phyloP scores from a whole-genome alignment of 1,140 invertebrate genomes.

The Drosophila willistoni region DNA sequence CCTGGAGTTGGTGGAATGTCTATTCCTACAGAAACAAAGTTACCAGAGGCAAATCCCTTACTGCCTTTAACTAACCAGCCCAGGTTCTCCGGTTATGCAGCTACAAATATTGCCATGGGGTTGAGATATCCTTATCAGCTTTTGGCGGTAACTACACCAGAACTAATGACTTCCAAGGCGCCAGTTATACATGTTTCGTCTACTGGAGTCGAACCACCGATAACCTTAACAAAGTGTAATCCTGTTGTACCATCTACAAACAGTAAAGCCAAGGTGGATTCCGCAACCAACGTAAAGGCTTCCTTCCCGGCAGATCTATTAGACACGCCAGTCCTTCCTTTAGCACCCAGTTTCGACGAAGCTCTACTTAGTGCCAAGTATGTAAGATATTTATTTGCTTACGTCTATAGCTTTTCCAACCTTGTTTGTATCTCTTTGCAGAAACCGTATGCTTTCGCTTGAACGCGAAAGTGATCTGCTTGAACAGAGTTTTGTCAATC shows the following conservation, averaged over 20 bases:
- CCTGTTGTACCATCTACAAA: not conserved
- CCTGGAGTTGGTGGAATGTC: not conserved
- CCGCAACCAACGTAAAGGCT: constrained; percentile 37
- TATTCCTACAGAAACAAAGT: not conserved
- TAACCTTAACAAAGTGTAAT: not conserved
- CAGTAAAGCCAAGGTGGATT: constrained; percentile 15
- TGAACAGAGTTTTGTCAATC: constrained; percentile 67
- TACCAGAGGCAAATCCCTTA: not conserved
- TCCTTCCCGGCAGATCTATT: not conserved
- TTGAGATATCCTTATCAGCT: constrained; percentile 7
- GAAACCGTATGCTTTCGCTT: constrained; percentile 70
- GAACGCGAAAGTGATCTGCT: constrained; percentile 76
- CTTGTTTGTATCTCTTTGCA: constrained; percentile 4
- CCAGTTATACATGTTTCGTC: not conserved
- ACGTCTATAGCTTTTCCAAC: not conserved
- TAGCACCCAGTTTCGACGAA: constrained; percentile 49
- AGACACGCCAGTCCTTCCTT: not conserved
- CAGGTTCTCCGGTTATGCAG: not conserved
- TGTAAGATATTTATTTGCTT: not conserved
- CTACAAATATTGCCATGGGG: not conserved
- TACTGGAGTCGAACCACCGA: not conserved
- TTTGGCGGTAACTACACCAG: not conserved
- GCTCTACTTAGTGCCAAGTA: constrained; percentile 59
- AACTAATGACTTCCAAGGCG: not conserved
- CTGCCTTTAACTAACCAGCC: not conserved